Evolutionary conservation across 2,888 invertebrate species (phyloP).

Genomic region (Drosophila hamatofila): DNA sequence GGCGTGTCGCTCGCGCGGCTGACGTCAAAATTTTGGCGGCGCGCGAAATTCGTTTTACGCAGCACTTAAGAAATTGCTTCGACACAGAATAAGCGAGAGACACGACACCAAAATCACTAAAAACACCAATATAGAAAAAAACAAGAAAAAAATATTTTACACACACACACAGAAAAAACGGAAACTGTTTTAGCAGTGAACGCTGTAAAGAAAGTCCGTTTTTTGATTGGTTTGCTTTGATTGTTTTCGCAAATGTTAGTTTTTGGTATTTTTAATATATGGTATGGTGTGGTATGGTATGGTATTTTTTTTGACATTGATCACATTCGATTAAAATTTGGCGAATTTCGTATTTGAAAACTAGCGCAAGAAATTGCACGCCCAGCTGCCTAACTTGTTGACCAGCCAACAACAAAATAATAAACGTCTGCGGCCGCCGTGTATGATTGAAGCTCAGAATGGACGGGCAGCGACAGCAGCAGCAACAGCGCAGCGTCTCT

Average conservation of each 20-base stretch:
- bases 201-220: neutral
- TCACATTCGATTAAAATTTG: neutral
- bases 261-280: neutral
- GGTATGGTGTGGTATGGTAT: no score
- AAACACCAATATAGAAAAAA: neutral
- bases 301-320: neutral
- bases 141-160: neutral
- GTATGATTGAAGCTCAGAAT: constrained; percentile 74
- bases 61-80: constrained; percentile 41
- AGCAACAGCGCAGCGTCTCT: constrained; percentile 15
- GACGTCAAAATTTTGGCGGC: constrained; percentile 55
- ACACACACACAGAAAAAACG: no score
- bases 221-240: neutral
- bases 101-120: no score
- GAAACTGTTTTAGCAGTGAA: neutral
- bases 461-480: constrained; percentile 43
- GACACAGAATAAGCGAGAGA: neutral
- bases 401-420: constrained; percentile 71
- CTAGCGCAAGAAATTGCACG: constrained; percentile 55
- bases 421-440: constrained; percentile 48
- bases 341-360: constrained; percentile 13
- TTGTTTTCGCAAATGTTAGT: neutral
- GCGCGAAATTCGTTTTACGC: constrained; percentile 51
- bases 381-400: constrained; percentile 59
- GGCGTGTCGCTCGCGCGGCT: constrained; percentile 12